Conservation (phyloP, 2,797 vertebrate genomes). For the Leucoraja ocellata region DNA sequence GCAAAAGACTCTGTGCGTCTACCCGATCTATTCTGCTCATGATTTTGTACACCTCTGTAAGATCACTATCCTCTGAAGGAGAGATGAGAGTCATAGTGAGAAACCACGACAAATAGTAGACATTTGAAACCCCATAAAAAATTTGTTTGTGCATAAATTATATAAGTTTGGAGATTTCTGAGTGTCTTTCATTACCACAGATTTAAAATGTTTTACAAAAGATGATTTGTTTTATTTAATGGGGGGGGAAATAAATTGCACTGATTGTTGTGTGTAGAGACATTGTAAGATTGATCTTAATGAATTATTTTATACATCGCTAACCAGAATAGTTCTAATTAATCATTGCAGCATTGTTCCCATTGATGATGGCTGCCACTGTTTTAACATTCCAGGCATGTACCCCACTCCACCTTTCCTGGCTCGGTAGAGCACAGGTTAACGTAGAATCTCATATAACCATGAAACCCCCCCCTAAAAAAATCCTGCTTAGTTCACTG, state of each 20-base stretch:
- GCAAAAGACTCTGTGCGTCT: no score
- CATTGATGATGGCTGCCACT: slow-evolving; percentile 22
- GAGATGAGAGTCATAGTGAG: not conserved
- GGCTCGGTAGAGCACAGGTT: not conserved
- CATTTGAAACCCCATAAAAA: not conserved
- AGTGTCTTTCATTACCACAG: not conserved
- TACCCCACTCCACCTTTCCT: slow-evolving; percentile 8
- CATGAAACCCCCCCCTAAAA: not conserved
- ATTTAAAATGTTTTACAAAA: not conserved
- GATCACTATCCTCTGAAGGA: not conserved
- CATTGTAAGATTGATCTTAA: not conserved
- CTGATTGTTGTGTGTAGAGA: not conserved
- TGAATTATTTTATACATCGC: not conserved
- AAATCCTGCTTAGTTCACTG: not conserved
- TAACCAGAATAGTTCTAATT: not conserved
- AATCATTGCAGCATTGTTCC: slow-evolving; percentile 12
- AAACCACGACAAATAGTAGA: not conserved
- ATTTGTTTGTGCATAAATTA: not conserved
- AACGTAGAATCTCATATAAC: not conserved
- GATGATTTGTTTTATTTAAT: not conserved
- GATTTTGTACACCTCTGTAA: no score
- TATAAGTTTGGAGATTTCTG: not conserved
- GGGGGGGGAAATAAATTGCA: not conserved
- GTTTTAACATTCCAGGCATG: not conserved
- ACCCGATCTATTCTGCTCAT: no score